Evolutionary conservation across 2,113 vertebrate genomes (phyloP).

Genomic region (Coptodon bakossiorum): DNA sequence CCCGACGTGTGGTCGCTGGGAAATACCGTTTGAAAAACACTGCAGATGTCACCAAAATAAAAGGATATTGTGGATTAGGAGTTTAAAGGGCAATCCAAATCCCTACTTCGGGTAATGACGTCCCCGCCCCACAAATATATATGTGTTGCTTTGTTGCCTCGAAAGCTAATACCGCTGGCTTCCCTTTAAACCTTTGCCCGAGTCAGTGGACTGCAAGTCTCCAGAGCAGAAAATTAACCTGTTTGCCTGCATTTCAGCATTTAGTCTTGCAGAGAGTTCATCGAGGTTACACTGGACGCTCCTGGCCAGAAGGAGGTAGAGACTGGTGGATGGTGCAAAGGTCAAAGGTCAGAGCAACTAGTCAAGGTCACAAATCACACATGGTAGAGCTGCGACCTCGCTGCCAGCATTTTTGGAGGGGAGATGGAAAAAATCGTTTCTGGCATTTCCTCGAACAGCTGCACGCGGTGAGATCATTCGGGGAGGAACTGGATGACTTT

Average conservation of each 20-base stretch:
- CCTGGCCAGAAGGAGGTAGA: not conserved
- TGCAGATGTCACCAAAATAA: slow-evolving; percentile 27
- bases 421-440: not conserved
- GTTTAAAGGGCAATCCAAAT: slow-evolving; percentile 7
- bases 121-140: not conserved
- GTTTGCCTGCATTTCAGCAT: not conserved
- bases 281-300: not conserved
- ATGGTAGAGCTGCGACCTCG: not conserved
- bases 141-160: not conserved
- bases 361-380: slow-evolving; percentile 15
- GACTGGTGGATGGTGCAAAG: not conserved
- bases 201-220: not conserved
- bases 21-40: not conserved
- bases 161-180: not conserved
- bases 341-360: slow-evolving; percentile 20
- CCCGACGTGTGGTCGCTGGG: not conserved
- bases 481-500: not conserved
- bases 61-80: slow-evolving; percentile 41
- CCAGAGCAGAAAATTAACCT: not conserved
- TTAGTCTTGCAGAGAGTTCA: not conserved
- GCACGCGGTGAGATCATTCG: slow-evolving; percentile 1
- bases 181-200: not conserved
- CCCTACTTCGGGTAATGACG: slow-evolving; percentile 8
- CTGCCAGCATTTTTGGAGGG: not conserved
- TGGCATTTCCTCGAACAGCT: slow-evolving; percentile 26